phyloP scores from a whole-genome alignment of 1,140 invertebrate genomes.

The Leptopilina clavipes region DNA sequence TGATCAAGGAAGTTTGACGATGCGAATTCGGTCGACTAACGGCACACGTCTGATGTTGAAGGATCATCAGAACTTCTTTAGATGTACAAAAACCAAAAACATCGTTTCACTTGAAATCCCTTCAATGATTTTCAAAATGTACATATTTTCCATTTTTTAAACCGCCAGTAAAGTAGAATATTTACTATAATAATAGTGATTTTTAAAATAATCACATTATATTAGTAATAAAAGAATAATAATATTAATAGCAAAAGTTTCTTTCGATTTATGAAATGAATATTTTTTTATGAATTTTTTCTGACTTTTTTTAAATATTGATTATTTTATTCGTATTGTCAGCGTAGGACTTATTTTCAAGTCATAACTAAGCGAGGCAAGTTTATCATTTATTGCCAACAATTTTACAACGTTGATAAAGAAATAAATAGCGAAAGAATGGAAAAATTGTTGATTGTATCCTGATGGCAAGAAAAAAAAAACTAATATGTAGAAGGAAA shows the following conservation, averaged over 20 bases:
- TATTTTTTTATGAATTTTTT: neutral
- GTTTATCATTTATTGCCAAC: constrained; percentile 1
- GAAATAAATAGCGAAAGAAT: neutral
- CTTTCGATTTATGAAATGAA: no score
- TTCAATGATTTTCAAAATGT: no score
- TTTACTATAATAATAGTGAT: no score
- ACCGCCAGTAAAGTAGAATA: no score
- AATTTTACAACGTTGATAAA: constrained; percentile 11
- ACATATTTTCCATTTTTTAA: no score
- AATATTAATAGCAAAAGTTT: no score
- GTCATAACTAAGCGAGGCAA: neutral
- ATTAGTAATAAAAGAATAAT: no score
- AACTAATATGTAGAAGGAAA: neutral
- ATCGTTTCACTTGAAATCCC: neutral
- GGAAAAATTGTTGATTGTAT: neutral
- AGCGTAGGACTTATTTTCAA: neutral
- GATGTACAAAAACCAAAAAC: neutral
- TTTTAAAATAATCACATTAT: no score
- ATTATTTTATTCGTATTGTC: neutral
- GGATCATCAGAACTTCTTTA: constrained; percentile 10
- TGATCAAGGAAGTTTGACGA: neutral
- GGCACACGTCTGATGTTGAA: constrained; percentile 39
- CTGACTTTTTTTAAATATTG: neutral
- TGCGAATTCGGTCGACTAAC: constrained; percentile 51
- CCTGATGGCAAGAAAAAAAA: neutral